Conservation (phyloP, 2,113 vertebrate species). For the Albula glossodonta region DNA sequence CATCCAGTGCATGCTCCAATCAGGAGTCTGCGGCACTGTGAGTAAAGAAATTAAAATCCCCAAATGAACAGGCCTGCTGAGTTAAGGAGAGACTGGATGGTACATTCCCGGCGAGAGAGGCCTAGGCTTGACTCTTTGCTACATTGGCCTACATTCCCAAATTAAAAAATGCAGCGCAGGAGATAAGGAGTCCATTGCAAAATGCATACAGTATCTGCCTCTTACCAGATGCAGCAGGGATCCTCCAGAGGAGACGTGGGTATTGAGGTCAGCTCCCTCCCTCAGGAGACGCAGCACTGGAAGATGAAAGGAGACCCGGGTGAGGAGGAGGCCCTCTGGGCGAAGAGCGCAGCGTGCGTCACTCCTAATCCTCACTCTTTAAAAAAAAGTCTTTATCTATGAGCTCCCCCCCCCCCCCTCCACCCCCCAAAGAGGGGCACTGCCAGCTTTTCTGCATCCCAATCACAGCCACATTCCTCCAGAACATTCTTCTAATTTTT, state of each 20-base stretch:
- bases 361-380: constrained; percentile 16
- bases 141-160: neutral
- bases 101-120: neutral
- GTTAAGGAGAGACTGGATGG: no score
- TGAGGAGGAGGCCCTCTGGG: constrained; percentile 50
- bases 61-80: no score
- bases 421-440: no score
- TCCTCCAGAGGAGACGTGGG: constrained; percentile 63
- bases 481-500: neutral
- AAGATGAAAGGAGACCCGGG: constrained; percentile 62
- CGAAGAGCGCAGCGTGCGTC: neutral
- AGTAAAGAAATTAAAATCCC: no score
- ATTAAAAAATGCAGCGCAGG: neutral
- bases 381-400: constrained; percentile 10
- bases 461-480: neutral
- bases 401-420: neutral
- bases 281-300: constrained; percentile 86
- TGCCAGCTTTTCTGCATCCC: neutral
- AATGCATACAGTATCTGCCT: neutral
- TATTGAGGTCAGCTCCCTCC: constrained; percentile 81
- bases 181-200: neutral
- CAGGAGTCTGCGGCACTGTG: no score
- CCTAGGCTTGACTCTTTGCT: neutral
- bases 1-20: no score
- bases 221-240: constrained; percentile 90